These are phyloP conservation scores for Chaetodon auriga DNA, from an alignment of 2,113 vertebrate species.

Conservation along the genomic window DNA sequence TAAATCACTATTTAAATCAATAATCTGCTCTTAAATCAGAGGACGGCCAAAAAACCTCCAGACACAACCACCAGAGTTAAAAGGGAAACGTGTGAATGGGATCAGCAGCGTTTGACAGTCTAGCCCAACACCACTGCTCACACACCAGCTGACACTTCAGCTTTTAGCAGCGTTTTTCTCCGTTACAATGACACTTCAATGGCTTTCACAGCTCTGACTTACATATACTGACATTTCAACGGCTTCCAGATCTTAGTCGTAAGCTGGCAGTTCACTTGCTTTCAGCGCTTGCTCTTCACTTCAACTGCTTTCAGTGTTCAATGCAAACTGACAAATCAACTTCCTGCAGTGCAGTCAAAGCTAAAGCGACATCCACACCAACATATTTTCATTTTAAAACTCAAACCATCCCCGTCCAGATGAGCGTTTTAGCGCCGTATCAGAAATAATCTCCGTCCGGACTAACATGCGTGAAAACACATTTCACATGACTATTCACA, in stretches of 20 bases:
- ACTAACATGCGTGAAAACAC: too few relatives aligned
- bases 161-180: too few relatives aligned
- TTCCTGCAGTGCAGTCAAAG: too few relatives aligned
- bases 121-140: background rate
- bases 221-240: background rate
- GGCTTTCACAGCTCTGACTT: background rate
- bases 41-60: background rate
- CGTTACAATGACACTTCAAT: background rate
- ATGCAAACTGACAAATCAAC: too few relatives aligned
- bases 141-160: background rate
- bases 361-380: too few relatives aligned
- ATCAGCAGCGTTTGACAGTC: background rate
- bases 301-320: background rate
- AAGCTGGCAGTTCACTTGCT: background rate
- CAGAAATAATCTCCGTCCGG: too few relatives aligned
- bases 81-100: background rate
- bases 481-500: too few relatives aligned
- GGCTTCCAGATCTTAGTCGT: background rate
- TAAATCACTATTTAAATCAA: constrained; percentile 38
- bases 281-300: background rate
- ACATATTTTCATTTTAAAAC: too few relatives aligned
- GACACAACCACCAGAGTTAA: background rate
- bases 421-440: too few relatives aligned
- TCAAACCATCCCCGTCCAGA: too few relatives aligned
- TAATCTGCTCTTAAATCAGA: constrained; percentile 23